Base-by-base conservation (phyloP, 2,113 vertebrate genomes). In the Trogon melanurus region DNA sequence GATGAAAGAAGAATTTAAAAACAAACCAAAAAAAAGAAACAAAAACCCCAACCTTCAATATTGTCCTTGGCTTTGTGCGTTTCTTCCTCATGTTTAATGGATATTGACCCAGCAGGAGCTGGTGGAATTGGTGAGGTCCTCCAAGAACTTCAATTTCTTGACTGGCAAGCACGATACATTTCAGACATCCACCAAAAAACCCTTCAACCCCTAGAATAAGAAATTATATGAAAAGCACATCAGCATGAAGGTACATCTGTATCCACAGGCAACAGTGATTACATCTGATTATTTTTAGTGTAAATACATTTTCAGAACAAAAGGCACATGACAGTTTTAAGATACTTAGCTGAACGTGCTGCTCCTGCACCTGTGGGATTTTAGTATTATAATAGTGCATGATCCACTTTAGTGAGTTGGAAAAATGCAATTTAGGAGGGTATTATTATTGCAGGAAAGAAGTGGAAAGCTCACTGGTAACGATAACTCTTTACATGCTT, bases 281-380 rank as follows among this genome's bases (percentile, higher is more conserved):
- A 47, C 5, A 89, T 82, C 84, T 79, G 65, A 64, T 81, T 83
- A 80, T 83, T 92, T 94, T 81, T 87, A 79, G 34, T 70, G 67
- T 87, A 87, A 95, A 93, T 81, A 87, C 30, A 36, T 72, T 75
- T 81, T 72, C 70, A 87, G 93, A 91, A 87, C 66, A 73, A 93
- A 92, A 93, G 19, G 53, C 57, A 87, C 29, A 3, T 23, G 45
- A 41, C 57, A 79, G 17, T 67, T 95, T 84, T 81, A 85, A 95
- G 80, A 69, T 92, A 66, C 60, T 92, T 74, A 93, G 65, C 51
- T 91, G 56, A 92, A 81, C 16, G 18, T 0, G 0, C 57, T 65
- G 65, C 82, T 91, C 62, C 78, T 60, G 48, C 73, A 92, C 61
- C 57, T 89, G 91, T 82, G 70, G 73, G 73, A 69, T 87, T 95